Conservation (phyloP, 1,140 invertebrate species). For the Pseudomyrmex gracilis region DNA sequence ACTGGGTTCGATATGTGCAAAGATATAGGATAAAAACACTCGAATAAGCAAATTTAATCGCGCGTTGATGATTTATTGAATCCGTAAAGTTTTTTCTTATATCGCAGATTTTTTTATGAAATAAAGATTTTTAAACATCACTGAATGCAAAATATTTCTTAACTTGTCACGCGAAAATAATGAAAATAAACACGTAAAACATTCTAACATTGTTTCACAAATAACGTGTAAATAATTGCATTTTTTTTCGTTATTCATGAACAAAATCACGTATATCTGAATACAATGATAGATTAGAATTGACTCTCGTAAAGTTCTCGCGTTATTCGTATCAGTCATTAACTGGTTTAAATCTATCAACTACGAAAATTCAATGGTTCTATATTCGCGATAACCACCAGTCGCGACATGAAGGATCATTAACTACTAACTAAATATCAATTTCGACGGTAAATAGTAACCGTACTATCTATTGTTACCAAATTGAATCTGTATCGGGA, state of each 20-base stretch:
- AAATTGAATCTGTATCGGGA: slow-evolving; percentile 42
- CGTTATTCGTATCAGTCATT: slow-evolving; percentile 11
- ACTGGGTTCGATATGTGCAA: slow-evolving; percentile 43
- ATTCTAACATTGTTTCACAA: not conserved
- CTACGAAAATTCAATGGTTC: slow-evolving; percentile 9
- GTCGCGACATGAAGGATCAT: slow-evolving; percentile 15
- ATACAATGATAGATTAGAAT: slow-evolving; percentile 1
- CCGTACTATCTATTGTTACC: slow-evolving; percentile 42
- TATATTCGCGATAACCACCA: not conserved
- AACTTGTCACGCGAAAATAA: too few species aligned
- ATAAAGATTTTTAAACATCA: slow-evolving; percentile 8
- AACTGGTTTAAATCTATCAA: slow-evolving; percentile 29
- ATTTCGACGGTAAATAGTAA: slow-evolving; percentile 41
- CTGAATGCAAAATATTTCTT: too few species aligned
- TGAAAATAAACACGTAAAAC: not conserved
- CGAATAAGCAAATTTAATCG: slow-evolving; percentile 25
- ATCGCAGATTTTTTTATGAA: not conserved
- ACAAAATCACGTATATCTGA: not conserved
- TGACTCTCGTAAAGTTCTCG: slow-evolving; percentile 24
- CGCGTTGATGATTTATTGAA: not conserved
- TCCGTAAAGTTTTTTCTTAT: not conserved
- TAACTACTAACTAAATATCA: slow-evolving; percentile 51
- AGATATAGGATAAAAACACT: not conserved
- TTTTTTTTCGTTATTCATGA: not conserved
- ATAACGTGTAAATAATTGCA: not conserved